These are phyloP conservation scores for Agrotis ipsilon DNA, from an alignment of 2,888 invertebrate species.

Conservation along the genomic window DNA sequence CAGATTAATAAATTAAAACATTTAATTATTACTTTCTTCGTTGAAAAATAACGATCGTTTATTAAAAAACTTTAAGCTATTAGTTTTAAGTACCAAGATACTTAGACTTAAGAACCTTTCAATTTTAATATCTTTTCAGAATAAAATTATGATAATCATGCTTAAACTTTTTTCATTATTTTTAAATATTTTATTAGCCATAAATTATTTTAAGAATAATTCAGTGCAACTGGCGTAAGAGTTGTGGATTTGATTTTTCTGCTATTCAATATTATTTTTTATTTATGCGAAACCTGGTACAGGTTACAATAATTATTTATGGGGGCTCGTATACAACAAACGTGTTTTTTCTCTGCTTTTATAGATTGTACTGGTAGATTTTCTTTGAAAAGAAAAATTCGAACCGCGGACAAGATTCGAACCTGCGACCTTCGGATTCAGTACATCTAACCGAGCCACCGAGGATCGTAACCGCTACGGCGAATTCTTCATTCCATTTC, in stretches of 20 bases:
- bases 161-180: constrained; percentile 8
- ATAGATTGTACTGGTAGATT: too few species aligned
- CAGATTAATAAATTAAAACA: neutral
- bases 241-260: neutral
- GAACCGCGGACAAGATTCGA: too few species aligned
- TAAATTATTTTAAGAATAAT: constrained; percentile 16
- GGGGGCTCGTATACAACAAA: too few species aligned
- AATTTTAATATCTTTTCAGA: neutral
- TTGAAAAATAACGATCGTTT: neutral
- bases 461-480: too few species aligned
- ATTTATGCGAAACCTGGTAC: too few species aligned
- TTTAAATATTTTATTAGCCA: neutral
- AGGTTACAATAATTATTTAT: too few species aligned
- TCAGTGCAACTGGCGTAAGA: constrained; percentile 4
- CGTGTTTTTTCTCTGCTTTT: too few species aligned
- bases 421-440: too few species aligned
- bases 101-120: neutral
- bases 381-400: too few species aligned
- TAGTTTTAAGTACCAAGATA: constrained; percentile 7
- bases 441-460: too few species aligned
- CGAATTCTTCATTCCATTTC: too few species aligned
- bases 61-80: constrained; percentile 1
- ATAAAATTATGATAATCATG: constrained; percentile 11
- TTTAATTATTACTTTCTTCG: neutral
- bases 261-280: neutral